Conservation (phyloP, 2,113 vertebrate species). For the Nycticryphes semicollaris region DNA sequence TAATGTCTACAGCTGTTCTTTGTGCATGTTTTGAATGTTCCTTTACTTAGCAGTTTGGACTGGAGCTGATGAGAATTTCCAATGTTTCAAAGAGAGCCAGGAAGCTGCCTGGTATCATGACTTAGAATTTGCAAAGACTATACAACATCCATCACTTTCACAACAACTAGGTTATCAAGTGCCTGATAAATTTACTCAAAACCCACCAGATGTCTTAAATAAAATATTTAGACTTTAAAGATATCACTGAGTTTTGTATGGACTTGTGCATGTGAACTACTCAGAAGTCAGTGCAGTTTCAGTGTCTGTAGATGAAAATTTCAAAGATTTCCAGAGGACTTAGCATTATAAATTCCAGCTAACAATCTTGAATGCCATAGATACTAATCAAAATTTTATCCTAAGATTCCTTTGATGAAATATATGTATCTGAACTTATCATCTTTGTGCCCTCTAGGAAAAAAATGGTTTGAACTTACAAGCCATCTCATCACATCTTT, state of each 20-base stretch:
- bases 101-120: not conserved
- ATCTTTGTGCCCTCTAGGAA: slow-evolving; percentile 7
- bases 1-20: not conserved
- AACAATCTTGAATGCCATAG: not conserved
- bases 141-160: not conserved
- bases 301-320: not conserved
- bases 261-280: not conserved
- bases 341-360: slow-evolving; percentile 1
- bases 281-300: not conserved
- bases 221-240: not conserved
- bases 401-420: slow-evolving; percentile 20
- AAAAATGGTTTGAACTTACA: not conserved
- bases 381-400: not conserved
- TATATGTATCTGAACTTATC: not conserved
- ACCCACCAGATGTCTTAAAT: accelerated
- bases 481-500: not conserved
- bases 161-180: not conserved
- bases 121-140: not conserved
- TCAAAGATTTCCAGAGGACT: not conserved
- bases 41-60: not conserved
- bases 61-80: not conserved
- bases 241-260: not conserved
- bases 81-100: not conserved
- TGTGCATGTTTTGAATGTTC: not conserved
- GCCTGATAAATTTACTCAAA: not conserved